Conservation (phyloP, 2,888 invertebrate genomes). For the Ophion ellenae region DNA sequence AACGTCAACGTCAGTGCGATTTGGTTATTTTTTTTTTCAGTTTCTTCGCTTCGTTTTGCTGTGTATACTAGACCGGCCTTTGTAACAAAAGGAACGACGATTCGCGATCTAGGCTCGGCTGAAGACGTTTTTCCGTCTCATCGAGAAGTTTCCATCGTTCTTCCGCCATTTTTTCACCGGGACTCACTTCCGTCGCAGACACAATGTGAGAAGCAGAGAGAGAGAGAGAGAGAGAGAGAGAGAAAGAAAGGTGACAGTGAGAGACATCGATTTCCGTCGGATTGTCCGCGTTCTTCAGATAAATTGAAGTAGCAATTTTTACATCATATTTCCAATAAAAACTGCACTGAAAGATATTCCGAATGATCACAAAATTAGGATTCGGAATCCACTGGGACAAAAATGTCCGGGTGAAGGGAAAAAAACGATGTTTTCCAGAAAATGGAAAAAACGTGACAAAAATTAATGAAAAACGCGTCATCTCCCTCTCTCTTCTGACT, state of each 20-base stretch:
- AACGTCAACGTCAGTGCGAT: constrained; percentile 69
- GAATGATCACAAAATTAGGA: no score
- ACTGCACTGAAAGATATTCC: no score
- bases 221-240: neutral
- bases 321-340: no score
- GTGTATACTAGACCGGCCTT: constrained; percentile 68
- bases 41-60: constrained; percentile 9
- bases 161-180: neutral
- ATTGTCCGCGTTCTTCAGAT: no score
- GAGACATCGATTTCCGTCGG: no score
- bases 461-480: neutral
- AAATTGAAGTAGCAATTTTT: no score
- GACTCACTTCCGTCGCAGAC: neutral
- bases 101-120: constrained; percentile 54
- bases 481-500: neutral
- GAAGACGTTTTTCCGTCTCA: constrained; percentile 39
- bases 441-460: neutral
- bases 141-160: neutral
- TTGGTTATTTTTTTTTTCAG: constrained; percentile 42
- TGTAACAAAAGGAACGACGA: constrained; percentile 67
- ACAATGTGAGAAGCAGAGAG: constrained; percentile 5
- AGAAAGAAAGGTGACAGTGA: no score
- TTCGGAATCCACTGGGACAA: no score
- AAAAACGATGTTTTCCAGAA: neutral
- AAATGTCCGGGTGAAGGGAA: neutral